phyloP scores from a whole-genome alignment of 37 sponge, comb jelly and placozoan genomes.

The Oopsacas minuta region DNA sequence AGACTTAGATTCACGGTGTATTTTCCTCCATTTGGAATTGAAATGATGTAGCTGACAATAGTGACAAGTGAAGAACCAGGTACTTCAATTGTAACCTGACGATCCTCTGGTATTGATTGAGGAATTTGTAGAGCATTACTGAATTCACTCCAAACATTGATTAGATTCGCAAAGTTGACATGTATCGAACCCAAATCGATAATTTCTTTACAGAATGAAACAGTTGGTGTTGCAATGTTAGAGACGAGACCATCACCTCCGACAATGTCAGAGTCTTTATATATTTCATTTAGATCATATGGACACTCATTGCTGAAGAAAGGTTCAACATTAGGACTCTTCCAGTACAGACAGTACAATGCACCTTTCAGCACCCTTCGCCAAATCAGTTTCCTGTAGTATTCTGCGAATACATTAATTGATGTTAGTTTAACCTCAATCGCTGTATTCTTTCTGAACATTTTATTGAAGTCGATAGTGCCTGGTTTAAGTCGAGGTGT shows the following conservation, averaged over 20 bases:
- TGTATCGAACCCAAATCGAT: neutral
- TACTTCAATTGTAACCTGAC: no score
- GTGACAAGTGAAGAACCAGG: no score
- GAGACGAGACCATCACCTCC: neutral
- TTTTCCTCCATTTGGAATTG: no score
- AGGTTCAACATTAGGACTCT: neutral
- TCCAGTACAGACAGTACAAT: neutral
- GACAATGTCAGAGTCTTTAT: constrained; percentile 3
- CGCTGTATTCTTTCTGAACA: neutral
- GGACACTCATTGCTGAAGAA: constrained; percentile 18
- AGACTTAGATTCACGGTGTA: no score
- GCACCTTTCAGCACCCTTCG: neutral
- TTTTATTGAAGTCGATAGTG: no score
- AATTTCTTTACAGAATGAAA: neutral
- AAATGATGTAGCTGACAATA: no score
- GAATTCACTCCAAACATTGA: neutral
- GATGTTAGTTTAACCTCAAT: neutral
- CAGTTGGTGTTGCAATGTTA: constrained; percentile 15
- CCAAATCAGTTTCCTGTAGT: constrained; percentile 4
- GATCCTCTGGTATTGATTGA: no score
- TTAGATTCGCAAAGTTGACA: neutral
- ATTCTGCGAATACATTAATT: constrained; percentile 17
- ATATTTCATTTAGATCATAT: neutral
- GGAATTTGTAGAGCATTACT: no score
- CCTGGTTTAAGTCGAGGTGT: no score